Conservation (phyloP, 2,888 invertebrate species). For the Platycheirus albimanus region DNA sequence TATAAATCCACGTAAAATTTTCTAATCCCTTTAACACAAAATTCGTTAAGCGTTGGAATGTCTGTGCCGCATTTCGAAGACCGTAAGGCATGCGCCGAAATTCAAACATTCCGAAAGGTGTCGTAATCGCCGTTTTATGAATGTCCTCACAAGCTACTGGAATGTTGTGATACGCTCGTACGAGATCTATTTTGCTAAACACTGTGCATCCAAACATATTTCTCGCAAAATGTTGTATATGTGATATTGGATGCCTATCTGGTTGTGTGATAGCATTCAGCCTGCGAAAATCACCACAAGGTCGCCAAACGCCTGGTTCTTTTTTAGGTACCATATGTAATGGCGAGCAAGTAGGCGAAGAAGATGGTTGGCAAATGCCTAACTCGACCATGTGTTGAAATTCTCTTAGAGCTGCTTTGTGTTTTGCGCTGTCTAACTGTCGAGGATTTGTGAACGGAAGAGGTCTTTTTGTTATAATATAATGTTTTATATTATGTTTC, state of each 20-base stretch:
- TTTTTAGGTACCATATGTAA: conserved; percentile 43
- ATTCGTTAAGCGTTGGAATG: conserved; percentile 42
- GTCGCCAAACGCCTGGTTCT: conserved; percentile 66
- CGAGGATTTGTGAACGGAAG: conserved; percentile 18
- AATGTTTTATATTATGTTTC: conserved; percentile 33
- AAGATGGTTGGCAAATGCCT: too few relatives aligned
- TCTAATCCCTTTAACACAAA: neutral
- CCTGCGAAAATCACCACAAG: conserved; percentile 76
- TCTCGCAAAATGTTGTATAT: conserved; percentile 8
- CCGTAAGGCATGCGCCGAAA: neutral
- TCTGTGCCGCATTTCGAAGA: conserved; percentile 26
- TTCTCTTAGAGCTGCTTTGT: conserved; percentile 11
- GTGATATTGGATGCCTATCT: neutral
- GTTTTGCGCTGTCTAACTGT: conserved; percentile 7
- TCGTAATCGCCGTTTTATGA: too few relatives aligned
- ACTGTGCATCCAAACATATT: conserved; percentile 7
- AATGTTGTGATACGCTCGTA: conserved; percentile 33
- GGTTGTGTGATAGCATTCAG: neutral
- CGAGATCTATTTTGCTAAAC: conserved; percentile 38
- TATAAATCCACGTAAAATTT: neutral
- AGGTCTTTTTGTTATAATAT: conserved; percentile 40
- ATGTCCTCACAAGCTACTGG: conserved; percentile 20
- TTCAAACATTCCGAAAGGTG: too few relatives aligned
- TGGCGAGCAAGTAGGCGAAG: too few relatives aligned
- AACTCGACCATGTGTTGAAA: conserved; percentile 32